Base-by-base conservation (phyloP, 2,797 vertebrate genomes). In the Acomys russatus region DNA sequence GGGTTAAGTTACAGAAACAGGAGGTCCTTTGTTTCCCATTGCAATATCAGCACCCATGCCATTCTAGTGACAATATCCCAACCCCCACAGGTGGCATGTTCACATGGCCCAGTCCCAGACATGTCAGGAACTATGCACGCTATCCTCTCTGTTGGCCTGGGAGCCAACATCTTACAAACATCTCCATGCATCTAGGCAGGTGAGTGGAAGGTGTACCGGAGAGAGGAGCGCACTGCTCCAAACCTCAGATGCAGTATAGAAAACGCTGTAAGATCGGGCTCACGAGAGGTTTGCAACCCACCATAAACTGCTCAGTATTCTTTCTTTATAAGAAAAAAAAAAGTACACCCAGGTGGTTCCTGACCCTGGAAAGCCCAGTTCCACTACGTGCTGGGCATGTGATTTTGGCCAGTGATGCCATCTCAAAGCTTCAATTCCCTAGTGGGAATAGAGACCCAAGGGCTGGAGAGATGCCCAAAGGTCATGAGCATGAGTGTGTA, bases 241-340 rank as follows among this genome's bases (percentile, higher is more conserved):
- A 88, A 59, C 22, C 71, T 94, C 79, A 71, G 44, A 20, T 68
- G 11, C 17, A 20, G 10, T 7, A 71, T 15, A 59, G 38, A 59
- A 87, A 90, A 78, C 1, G 33, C 30, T 8, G 1, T 61, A 23
- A 82, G 8, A 88, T 83, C 35, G 4, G 18, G 49, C 68, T 77
- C 71, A 68, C 80, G 77, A 79, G 10, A 82, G 30, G 88, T 64
- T 91, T 94, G 38, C 71, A 84, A 76, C 18, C n/a, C 30, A 35
- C 59, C 77, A 88, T 66, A 91, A 78, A 93, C 87, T 86, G 35
- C 12, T 64, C 83, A 77, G 3, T 14, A 80, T 82, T 49, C 74
- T 85, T 94, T 77, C 44, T 82, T 89, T 82, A 92, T 91, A 96
- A 95, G 70, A 63, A 83, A 94, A 83, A 87, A 78, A 91, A 78